Evolutionary conservation across 64 coral and sea anemone genomes (phyloP), one percentile per base, ranked within the genome.

Genomic region (Pachyseris speciosa): DNA sequence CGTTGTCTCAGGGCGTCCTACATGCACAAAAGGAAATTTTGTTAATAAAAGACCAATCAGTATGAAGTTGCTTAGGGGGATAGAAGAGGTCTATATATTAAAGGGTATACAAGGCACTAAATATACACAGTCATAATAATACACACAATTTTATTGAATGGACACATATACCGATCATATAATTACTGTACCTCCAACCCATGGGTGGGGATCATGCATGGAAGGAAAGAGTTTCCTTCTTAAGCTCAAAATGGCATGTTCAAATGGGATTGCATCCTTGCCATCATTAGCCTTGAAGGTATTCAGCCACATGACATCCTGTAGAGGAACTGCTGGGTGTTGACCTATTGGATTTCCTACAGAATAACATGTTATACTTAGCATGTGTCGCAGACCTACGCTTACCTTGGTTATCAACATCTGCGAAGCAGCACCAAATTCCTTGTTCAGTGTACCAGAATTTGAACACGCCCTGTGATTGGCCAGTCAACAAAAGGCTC

Each of bases 171-270:
- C 22, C 19, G 22, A 47, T n/a, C n/a, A n/a, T 16, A 16, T 58
- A 4, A 2, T 17, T 2, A 25, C 29, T 19, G 26, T 52, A 91
- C 88, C 45, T 86, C 3, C 26, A 64, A 92, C 81, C 90, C 90
- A 92, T 10, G 51, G 90, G 9, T 67, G 16, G 9, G 83, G 81
- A 64, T 92, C 4, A 37, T 77, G n/a, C 50, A 78, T 67, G 5
- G 65, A 61, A 13, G 92, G 92, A 94, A 94, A 94, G 13, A 94
- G 74, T 26, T 87, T 94, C 25, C 72, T 81, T 24, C 73, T 19
- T 1, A 92, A 38, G 0, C 59, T 74, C 8, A 75, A 27, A 19
- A 75, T 34, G 19, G 90, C 90, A 61, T 31, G 43, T 13, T 64
- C 49, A 44, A 85, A 92, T 53, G 90, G 32, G 47, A 67, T 10